Evolutionary conservation across 1,140 invertebrate genomes (phyloP), one percentile per base, ranked within the genome.

Genomic region (Asbolus verrucosus): DNA sequence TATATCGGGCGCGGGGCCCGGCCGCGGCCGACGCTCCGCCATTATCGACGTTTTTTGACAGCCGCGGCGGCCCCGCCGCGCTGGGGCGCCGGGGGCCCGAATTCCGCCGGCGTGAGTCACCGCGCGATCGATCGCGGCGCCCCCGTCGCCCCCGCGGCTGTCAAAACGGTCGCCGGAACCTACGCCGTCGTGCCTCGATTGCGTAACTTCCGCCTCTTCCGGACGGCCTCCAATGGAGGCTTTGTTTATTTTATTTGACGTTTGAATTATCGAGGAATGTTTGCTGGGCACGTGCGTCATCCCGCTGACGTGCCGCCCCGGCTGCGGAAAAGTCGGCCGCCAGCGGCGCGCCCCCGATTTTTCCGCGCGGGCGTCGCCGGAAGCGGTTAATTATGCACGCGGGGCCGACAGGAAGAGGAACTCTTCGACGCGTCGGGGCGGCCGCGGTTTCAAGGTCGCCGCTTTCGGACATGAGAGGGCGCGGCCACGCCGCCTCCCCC

Each of bases 1-100:
- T 81, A 54, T 75, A 79, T 79, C 77, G 78, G 67, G 36, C 19
- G 67, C 4, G n/a, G 14, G 11, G 8, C 36, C 39, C 41, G 19
- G 46, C 46, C 46, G 2, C n/a, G 13, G 9, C 14, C 5, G 61
- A 39, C 59, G 59, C 59, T 62, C 61, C 36, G 13, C 61, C 61
- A 65, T 65, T 30, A 31, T 61, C 31, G 54, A 61, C 54, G 19
- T 24, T 16, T 59, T 59, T 59, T 59, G 50, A 36, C 33, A 36
- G 21, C 11, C 46, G 46, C 2, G 5, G 39, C 46, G 46, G 46
- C n/a, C n/a, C n/a, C 19, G 19, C 18, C 21, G 19, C 46, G 19
- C 11, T 18, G 8, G 2, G 1, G 46, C 19, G 19, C 38, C 30
- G 9, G 11, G 5, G 33, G 33, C 2, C 33, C 33, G 33, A 36